phyloP scores from a whole-genome alignment of 2,113 vertebrate species.

The Mystacornis crossleyi region DNA sequence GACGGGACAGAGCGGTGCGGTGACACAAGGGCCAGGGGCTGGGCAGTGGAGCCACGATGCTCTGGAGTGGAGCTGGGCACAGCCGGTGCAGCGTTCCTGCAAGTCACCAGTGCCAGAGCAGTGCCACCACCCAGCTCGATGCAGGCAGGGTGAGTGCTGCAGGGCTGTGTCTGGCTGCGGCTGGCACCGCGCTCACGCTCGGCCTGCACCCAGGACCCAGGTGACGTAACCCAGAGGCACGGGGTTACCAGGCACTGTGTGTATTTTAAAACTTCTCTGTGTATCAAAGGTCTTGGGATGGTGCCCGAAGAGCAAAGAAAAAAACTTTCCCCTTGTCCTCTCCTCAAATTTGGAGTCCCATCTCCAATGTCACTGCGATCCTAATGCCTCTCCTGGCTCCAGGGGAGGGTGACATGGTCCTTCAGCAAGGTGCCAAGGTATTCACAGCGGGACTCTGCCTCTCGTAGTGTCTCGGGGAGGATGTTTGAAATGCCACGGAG shows the following conservation, averaged over 20 bases:
- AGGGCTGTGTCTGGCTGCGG: accelerated
- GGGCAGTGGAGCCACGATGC: accelerated
- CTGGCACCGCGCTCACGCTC: accelerated
- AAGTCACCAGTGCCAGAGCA: background rate
- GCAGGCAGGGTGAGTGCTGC: accelerated
- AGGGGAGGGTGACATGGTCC: background rate
- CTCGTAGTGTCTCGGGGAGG: background rate
- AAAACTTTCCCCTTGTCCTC: background rate
- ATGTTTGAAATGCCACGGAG: background rate
- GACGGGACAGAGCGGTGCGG: background rate
- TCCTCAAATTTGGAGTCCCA: background rate
- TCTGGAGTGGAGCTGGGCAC: background rate
- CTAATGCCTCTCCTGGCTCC: background rate
- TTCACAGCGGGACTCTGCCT: accelerated
- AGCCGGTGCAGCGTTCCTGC: background rate
- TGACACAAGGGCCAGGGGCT: background rate
- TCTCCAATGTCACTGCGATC: background rate
- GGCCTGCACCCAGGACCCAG: background rate
- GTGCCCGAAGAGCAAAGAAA: background rate
- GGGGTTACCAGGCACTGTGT: accelerated
- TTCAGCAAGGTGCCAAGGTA: background rate
- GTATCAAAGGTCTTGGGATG: background rate
- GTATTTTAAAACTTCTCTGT: background rate
- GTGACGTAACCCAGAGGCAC: accelerated
- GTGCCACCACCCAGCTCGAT: background rate